These are phyloP conservation scores for Nymphicus hollandicus DNA, from an alignment of 2,113 vertebrate genomes.

Conservation along the genomic window DNA sequence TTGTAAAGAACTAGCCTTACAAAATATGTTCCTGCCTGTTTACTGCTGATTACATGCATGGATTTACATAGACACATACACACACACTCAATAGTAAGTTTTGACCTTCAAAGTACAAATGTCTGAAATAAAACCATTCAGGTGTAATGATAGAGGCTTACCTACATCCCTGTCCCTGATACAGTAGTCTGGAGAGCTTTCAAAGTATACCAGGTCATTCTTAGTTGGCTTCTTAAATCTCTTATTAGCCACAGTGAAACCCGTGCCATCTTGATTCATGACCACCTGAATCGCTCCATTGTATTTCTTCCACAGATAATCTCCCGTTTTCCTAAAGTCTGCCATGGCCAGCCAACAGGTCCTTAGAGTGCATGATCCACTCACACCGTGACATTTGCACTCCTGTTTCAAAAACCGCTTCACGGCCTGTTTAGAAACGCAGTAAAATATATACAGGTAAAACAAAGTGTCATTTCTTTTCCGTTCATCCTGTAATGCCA, in stretches of 20 bases:
- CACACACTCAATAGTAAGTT: background rate
- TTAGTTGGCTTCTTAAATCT: constrained; percentile 89
- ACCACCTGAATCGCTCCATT: constrained; percentile 91
- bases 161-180: constrained; percentile 89
- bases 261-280: constrained; percentile 94
- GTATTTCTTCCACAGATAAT: constrained; percentile 90
- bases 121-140: constrained; percentile 14
- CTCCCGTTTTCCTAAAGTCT: constrained; percentile 91
- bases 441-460: background rate
- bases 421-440: constrained; percentile 80
- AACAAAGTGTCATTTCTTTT: background rate
- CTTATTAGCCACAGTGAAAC: constrained; percentile 86
- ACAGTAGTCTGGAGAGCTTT: constrained; percentile 97
- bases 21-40: background rate
- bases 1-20: background rate
- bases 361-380: constrained; percentile 91
- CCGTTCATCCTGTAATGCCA: background rate
- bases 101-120: background rate
- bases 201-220: constrained; percentile 94
- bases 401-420: constrained; percentile 92
- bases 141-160: constrained; percentile 43
- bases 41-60: background rate
- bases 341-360: constrained; percentile 96
- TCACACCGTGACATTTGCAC: constrained; percentile 96
- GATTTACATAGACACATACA: background rate